These are phyloP conservation scores for Parus major DNA, from an alignment of 2,113 vertebrate species.

Conservation along the genomic window DNA sequence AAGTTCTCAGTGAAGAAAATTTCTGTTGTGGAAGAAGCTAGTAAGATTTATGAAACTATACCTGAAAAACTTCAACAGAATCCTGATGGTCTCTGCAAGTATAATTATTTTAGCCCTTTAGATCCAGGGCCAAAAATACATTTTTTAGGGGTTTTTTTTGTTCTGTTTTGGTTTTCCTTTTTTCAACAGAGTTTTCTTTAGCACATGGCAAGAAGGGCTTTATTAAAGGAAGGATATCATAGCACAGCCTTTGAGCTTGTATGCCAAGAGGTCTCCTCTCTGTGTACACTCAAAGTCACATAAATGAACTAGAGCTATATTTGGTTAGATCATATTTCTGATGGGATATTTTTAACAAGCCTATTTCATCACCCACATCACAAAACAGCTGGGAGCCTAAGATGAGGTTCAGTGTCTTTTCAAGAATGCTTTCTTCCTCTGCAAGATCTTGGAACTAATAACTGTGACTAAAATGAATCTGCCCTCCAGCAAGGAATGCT, in stretches of 20 bases:
- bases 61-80: not conserved
- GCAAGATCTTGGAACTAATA: conserved; percentile 49
- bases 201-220: conserved; percentile 14
- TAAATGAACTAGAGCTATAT: not conserved
- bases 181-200: conserved; percentile 13
- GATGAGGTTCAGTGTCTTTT: not conserved
- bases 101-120: not conserved
- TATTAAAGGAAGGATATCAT: conserved; percentile 33
- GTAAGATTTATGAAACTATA: not conserved
- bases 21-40: not conserved
- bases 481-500: not conserved
- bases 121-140: not conserved
- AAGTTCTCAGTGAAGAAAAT: not conserved
- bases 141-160: not conserved
- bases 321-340: conserved; percentile 31
- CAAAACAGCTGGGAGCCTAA: conserved; percentile 12
- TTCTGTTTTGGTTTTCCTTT: not conserved
- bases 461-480: not conserved
- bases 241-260: conserved; percentile 16
- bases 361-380: not conserved
- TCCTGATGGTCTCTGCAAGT: not conserved
- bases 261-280: conserved; percentile 31
- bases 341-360: conserved; percentile 61
- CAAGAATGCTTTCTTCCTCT: conserved; percentile 7
- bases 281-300: not conserved